Base-by-base conservation (phyloP, 2,888 invertebrate species). In the Xestobium rufovillosum region DNA sequence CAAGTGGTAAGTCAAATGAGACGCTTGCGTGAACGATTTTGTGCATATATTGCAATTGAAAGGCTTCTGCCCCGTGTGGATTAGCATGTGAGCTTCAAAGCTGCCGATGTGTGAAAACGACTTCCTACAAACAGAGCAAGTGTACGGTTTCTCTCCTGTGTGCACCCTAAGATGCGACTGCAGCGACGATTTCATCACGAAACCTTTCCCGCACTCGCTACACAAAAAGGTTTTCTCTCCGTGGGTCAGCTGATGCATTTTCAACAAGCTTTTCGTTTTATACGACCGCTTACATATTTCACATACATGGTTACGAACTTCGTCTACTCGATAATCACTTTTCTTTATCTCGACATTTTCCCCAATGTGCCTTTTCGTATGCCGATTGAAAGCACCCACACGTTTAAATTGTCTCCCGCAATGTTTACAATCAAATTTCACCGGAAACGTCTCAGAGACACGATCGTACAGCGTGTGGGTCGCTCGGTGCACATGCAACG, bases 1-100 rank as follows among this genome's bases (percentile, higher is more conserved):
- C 39, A 50, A 37, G 36, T 59, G 59, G 31, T 55, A 54, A 29
- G 49, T 57, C 15, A 59, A 46, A 44, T 57, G 56, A 2, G 56
- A 48, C n/a, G 48, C 29, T 39, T 59, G 58, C 6, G 51, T 51
- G 36, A 59, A 59, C 1, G 52, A 43, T 46, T 53, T 65, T 9
- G 59, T 53, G 44, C 70, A 70, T 14, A 61, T 54, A 4, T 55
- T 53, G 39, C 69, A 70, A 27, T 57, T 57, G 38, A 62, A 66
- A 1, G 60, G 61, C 15, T 56, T 56, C 26, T 54, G 51, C 0
- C 59, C 57, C 1, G 55, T 58, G 36, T 61, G 63, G 2, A 52
- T 56, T 13, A 57, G 38, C 39, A 55, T 50, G 36, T 62, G 61
- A 23, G 51, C 50, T 10, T 56, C 52, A 12, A 60, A 49, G 14